phyloP scores from a whole-genome alignment of 2,888 invertebrate species.

The Ochropacha duplaris region DNA sequence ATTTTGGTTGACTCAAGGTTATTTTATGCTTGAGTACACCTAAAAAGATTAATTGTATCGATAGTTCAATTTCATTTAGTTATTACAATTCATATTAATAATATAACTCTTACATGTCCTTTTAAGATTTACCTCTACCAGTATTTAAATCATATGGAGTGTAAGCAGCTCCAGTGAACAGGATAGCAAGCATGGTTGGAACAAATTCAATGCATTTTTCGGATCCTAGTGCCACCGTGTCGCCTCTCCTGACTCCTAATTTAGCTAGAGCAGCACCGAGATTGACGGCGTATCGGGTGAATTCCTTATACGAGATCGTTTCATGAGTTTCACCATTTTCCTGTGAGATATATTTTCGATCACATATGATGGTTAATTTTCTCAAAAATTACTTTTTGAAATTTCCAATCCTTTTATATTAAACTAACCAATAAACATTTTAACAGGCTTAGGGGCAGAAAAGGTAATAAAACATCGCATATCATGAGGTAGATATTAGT shows the following conservation, averaged over 20 bases:
- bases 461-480: too few relatives aligned
- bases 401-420: too few relatives aligned
- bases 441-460: too few relatives aligned
- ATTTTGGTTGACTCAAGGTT: constrained; percentile 85
- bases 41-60: constrained; percentile 46
- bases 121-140: constrained; percentile 48
- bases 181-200: constrained; percentile 75
- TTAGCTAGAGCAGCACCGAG: constrained; percentile 76
- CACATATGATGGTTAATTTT: not conserved
- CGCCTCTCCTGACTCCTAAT: constrained; percentile 74
- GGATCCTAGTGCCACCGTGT: constrained; percentile 81
- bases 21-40: constrained; percentile 85
- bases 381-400: too few relatives aligned
- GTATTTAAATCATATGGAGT: constrained; percentile 53
- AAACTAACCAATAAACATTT: too few relatives aligned
- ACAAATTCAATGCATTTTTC: constrained; percentile 83
- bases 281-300: constrained; percentile 78
- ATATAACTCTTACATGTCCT: not conserved
- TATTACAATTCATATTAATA: constrained; percentile 9
- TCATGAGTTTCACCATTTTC: constrained; percentile 80
- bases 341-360: constrained; percentile 43
- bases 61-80: constrained; percentile 3
- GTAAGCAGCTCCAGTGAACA: constrained; percentile 66
- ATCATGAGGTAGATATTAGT: too few relatives aligned
- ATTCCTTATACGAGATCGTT: constrained; percentile 72